Percentiles rank a stretch among this genome's conserved stretches.
Evolutionary conservation across 2,888 invertebrate genomes (phyloP).

Genomic region (Augiades crinisus): DNA sequence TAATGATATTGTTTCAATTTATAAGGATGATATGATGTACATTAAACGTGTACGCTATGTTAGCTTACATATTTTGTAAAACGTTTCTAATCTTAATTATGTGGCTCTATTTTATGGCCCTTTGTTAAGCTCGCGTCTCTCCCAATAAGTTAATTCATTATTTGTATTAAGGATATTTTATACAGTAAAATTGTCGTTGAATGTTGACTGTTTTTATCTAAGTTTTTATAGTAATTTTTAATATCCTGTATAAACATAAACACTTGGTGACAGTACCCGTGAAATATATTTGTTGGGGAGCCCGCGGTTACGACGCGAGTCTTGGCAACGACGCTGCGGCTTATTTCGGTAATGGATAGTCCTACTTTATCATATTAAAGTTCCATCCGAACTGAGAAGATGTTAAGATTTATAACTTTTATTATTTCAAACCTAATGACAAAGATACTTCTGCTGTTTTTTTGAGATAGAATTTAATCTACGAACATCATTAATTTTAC

Average conservation of each 20-base stretch:
- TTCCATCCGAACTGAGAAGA: background rate
- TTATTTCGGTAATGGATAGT: constrained; percentile 17
- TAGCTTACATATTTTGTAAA: too few species aligned
- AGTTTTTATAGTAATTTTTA: background rate
- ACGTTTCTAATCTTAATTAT: too few species aligned
- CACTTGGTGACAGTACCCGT: constrained; percentile 3
- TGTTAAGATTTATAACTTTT: background rate
- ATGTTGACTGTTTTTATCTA: background rate
- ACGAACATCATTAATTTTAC: too few species aligned
- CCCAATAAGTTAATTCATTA: too few species aligned
- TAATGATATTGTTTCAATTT: too few species aligned
- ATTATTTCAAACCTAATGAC: background rate
- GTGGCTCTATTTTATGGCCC: too few species aligned
- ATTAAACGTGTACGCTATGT: too few species aligned
- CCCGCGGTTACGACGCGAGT: constrained; percentile 16
- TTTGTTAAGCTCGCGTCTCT: too few species aligned
- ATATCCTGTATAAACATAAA: background rate
- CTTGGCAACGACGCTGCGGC: constrained; percentile 19
- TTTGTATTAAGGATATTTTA: too few species aligned
- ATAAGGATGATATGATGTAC: too few species aligned
- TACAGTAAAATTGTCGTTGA: background rate
- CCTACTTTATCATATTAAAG: constrained; percentile 13
- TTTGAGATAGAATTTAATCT: too few species aligned
- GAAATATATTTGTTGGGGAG: constrained; percentile 18
- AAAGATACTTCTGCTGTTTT: too few species aligned